Base-by-base conservation (phyloP, 1,140 invertebrate genomes). In the Sycobia sp. region DNA sequence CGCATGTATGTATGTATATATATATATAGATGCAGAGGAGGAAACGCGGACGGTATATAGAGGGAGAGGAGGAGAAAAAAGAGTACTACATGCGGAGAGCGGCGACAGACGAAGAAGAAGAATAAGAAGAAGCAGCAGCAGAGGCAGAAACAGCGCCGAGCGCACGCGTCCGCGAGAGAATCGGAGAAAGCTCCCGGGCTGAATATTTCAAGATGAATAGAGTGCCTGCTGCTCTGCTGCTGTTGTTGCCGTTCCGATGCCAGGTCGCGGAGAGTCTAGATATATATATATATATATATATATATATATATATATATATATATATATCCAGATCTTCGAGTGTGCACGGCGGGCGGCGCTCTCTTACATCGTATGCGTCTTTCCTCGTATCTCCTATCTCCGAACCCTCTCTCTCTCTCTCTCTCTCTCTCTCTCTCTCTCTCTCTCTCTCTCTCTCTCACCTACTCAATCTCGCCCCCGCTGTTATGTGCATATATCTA, bases 171-270 rank as follows among this genome's bases (percentile, higher is more conserved):
- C 20, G 20, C 18, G 14, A 44, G 43, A 44, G 43, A 55, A 23
- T 47, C 16, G 20, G 57, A 59, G 57, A 59, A 59, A 59, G 46
- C 57, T 61, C 58, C 47, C 58, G 49, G 38, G 23, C 51, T 62
- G 60, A 62, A 62, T 55, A 62, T 62, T 62, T 62, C 60, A 62
- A 54, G 60, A 62, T 55, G 60, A 62, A 55, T 47, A 55, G 51
- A 62, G 60, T 62, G 60, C 39, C 51, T 62, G 56, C 56, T 20
- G 44, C 34, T 32, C 47, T 18, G 47, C 23, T 27, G 47, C 27
- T 50, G 46, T 36, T 50, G 39, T 27, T 34, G 41, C 23, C 27
- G 11, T 18, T 22, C 16, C 10, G 32, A 29, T 23, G 36, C 25
- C 4, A 14, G n/a, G 8, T 43, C n/a, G n/a, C n/a, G n/a, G n/a